Base-by-base conservation (phyloP, 2,113 vertebrate genomes). In the Trichomycterus rosablanca region DNA sequence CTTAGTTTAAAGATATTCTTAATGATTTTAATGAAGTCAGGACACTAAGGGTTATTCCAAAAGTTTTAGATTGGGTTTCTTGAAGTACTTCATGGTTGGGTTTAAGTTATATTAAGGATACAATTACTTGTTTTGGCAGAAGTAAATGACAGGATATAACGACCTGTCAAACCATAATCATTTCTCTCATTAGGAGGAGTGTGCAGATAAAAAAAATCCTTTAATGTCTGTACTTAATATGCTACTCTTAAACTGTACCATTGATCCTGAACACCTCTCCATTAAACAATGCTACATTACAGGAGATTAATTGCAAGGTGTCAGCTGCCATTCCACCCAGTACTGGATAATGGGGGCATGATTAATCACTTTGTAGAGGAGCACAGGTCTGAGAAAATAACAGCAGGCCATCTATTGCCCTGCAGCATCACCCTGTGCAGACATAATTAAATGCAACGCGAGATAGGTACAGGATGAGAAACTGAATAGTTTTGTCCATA, bases 351-450 rank as follows among this genome's bases (percentile, higher is more conserved):
- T 30, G 42, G 19, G 56, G 26, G 15, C 59, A n/a, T 45, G 37
- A 32, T 61, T 66, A 66, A 66, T 66, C 44, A 56, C 60, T 58
- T 61, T 60, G 53, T 35, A 42, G 16, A n/a, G 12, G 11, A 68
- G 39, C 12, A 14, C 16, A 69, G 30, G 22, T 23, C 19, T 30
- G 15, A 56, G 52, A 15, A 61, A 24, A 10, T 8, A 57, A 26
- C 58, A 61, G 19, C 37, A 14, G 5, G 51, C 37, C 63, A 57
- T 71, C 30, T 57, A 65, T 16, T 56, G 26, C 30, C 43, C 26
- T 28, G 48, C 7, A 51, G 39, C 37, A 37, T 59, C 16, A 19
- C 30, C 63, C 16, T 50, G 42, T 20, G 37, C 30, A 42, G 18
- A 55, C 58, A 57, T 34, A 4, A 63, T 26, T 9, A 49, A 68